Evolutionary conservation across 2,797 vertebrate species (phyloP).

Genomic region (Catamblyrhynchus diadema): DNA sequence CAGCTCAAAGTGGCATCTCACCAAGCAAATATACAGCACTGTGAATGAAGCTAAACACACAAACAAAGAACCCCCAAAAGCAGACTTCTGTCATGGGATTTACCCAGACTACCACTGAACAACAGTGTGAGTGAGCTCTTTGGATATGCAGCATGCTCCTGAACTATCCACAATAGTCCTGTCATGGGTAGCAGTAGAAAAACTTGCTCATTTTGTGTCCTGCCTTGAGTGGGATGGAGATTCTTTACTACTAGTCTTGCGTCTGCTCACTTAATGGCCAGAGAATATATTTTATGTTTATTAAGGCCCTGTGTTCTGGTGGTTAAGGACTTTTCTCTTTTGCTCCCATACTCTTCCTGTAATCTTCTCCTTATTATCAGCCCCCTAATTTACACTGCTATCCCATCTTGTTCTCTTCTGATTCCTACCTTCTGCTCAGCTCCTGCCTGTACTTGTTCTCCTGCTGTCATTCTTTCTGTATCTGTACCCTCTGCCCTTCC

Average conservation of each 20-base stretch:
- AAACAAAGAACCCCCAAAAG: not conserved
- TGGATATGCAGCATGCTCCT: not conserved
- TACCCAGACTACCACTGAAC: not conserved
- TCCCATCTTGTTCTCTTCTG: not conserved
- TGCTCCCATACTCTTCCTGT: not conserved
- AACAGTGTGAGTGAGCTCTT: not conserved
- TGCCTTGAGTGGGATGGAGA: not conserved
- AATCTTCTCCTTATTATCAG: not conserved
- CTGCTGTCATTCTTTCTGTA: not conserved
- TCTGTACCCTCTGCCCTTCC: not conserved
- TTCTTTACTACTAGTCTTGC: not conserved
- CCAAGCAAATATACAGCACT: not conserved
- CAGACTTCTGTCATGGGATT: not conserved
- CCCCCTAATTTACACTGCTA: not conserved
- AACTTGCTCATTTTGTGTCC: not conserved
- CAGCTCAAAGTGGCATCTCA: not conserved
- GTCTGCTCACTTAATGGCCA: not conserved
- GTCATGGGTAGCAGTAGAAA: not conserved
- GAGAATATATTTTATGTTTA: not conserved
- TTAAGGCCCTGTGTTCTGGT: not conserved
- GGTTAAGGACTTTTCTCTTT: not conserved
- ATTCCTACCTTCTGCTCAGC: not conserved
- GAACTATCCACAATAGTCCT: not conserved
- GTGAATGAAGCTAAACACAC: not conserved
- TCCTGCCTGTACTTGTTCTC: not conserved